These are phyloP conservation scores for Melipona beecheii DNA, from an alignment of 2,888 invertebrate genomes.

Conservation along the genomic window DNA sequence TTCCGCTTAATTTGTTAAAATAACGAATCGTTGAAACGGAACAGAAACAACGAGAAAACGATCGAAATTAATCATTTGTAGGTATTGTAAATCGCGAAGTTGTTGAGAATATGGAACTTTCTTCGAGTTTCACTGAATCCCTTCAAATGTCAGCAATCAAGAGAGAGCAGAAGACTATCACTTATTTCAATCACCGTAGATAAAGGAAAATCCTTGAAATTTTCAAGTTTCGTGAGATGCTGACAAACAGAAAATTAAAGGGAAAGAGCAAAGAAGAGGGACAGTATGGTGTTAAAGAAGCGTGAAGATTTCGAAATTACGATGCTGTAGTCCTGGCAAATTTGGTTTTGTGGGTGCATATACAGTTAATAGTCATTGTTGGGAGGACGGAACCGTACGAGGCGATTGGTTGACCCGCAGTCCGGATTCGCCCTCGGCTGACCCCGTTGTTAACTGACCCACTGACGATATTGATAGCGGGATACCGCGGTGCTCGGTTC, in stretches of 20 bases:
- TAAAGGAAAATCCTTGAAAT: too few species aligned
- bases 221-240: too few species aligned
- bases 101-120: too few species aligned
- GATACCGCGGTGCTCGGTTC: conserved; percentile 50
- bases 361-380: conserved; percentile 69
- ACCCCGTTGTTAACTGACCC: conserved; percentile 76
- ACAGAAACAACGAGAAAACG: neutral
- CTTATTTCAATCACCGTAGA: too few species aligned
- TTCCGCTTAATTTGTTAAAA: neutral
- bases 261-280: neutral
- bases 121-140: too few species aligned
- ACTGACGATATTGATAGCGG: conserved; percentile 71
- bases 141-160: too few species aligned
- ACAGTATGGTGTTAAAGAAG: neutral
- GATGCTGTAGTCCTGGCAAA: conserved; percentile 5
- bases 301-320: conserved; percentile 13
- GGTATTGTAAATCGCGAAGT: too few species aligned
- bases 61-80: too few species aligned
- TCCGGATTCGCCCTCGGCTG: conserved; percentile 75
- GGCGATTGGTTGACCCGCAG: conserved; percentile 71
- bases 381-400: conserved; percentile 52
- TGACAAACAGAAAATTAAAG: too few species aligned
- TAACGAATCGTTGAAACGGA: neutral
- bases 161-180: too few species aligned
- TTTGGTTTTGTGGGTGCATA: conserved; percentile 55